Conservation (phyloP, 2,888 invertebrate species). For the Blomia tropicalis region DNA sequence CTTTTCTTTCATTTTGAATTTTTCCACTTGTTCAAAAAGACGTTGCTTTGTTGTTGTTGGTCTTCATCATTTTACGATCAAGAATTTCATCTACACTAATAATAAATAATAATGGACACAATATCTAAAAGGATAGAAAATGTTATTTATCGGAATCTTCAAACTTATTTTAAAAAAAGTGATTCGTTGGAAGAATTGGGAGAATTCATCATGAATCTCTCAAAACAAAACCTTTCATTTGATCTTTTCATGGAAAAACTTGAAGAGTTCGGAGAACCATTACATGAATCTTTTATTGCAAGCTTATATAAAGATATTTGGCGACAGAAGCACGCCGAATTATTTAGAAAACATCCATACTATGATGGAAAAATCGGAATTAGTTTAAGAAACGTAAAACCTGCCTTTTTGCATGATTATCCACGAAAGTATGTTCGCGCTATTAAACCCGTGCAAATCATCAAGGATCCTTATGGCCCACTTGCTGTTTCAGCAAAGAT, state of each 20-base stretch:
- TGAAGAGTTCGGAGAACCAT: constrained; percentile 80
- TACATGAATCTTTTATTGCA: constrained; percentile 82
- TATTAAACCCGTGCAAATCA: constrained; percentile 77
- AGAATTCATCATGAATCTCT: constrained; percentile 87
- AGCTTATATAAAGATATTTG: constrained; percentile 85
- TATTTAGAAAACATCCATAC: constrained; percentile 51
- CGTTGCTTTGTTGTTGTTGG: too few species aligned
- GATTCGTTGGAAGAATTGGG: constrained; percentile 87
- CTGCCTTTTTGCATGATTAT: constrained; percentile 69
- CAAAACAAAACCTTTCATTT: constrained; percentile 67
- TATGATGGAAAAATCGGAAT: constrained; percentile 90
- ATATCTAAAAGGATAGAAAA: too few species aligned
- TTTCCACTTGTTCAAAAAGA: too few species aligned
- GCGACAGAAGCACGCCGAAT: constrained; percentile 84
- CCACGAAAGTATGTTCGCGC: constrained; percentile 69
- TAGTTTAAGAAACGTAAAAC: constrained; percentile 94
- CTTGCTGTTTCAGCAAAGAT: constrained; percentile 98
- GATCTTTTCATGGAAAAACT: constrained; percentile 74
- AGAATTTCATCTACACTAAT: too few species aligned
- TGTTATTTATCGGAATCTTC: too few species aligned
- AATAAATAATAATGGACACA: too few species aligned
- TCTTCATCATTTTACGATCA: too few species aligned
- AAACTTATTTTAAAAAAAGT: too few species aligned
- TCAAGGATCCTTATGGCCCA: constrained; percentile 97
- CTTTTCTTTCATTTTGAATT: too few species aligned